Evolutionary conservation across 2,888 invertebrate genomes (phyloP), one percentile per base, ranked within the genome.

Genomic region (Noctua comes): DNA sequence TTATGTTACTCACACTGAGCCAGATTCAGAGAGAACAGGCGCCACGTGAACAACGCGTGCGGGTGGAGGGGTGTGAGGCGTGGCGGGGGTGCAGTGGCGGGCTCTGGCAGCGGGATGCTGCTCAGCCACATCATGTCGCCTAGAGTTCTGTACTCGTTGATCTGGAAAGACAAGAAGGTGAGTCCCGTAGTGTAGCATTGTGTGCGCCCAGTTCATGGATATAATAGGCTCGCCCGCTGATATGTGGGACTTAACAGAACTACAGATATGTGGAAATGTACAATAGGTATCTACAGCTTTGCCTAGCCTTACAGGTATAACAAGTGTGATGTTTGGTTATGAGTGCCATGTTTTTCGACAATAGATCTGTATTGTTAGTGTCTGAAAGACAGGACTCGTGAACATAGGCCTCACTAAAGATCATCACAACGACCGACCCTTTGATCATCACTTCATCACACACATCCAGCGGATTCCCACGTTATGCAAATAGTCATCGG

Each of bases 101-200:
- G 96, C 87, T 94, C 94, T 0, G 97, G 96, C 2, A 96, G 91
- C 0, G 95, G 93, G 24, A 96, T 88, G 0, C 92, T 92, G 79
- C 96, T 96, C 70, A 97, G 90, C 95, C 97, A 97, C 77, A 98
- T 97, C 74, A 98, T 98, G 91, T 99, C 99, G 1, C 99, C 99
- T 31, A 99, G 98, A 87, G 98, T 98, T 89, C 98, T 98, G 93
- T 99, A 99, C 92, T 99, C 99, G 90, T 98, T 98, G 75, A 99
- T 97, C 99, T 99, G 92, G 4, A 54, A 65, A 59, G 6, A 64
- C 0, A 36, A 18, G 43, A 66, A 43, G 8, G 43, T 16, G 16
- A n/a, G 43, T 8, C 3, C 13, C n/a, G n/a, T 7, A 64, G 31
- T 3, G 36, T 7, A 16, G 31, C 18, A 21, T 31, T 31, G 36